Percentiles rank a stretch among this genome's conserved stretches.
Evolutionary conservation across 2,113 vertebrate genomes (phyloP).

Genomic region (Urocolius indicus): DNA sequence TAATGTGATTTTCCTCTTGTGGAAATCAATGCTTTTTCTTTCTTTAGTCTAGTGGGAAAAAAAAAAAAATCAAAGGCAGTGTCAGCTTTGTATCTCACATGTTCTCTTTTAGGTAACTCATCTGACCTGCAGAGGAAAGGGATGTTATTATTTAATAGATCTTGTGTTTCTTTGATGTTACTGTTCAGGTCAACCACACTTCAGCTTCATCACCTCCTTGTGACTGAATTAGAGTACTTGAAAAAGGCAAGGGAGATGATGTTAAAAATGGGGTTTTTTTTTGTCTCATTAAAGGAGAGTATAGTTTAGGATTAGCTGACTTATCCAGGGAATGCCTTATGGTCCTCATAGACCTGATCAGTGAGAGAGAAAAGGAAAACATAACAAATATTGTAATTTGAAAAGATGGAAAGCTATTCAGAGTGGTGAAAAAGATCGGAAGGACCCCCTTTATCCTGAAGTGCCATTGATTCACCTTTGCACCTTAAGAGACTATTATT

Average conservation of each 20-base stretch:
- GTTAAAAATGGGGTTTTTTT: background rate
- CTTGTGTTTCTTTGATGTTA: background rate
- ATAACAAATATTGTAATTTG: background rate
- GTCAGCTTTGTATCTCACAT: background rate
- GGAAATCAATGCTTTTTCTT: background rate
- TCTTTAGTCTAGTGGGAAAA: background rate
- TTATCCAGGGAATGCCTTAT: background rate
- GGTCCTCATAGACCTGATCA: background rate
- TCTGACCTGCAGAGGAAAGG: conserved; percentile 13
- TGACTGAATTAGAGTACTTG: background rate
- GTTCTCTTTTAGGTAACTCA: background rate
- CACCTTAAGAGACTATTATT: background rate
- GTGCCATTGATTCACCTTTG: background rate
- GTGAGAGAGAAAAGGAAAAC: background rate
- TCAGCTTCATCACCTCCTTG: background rate
- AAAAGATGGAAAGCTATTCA: background rate
- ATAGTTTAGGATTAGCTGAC: background rate
- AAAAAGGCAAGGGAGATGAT: background rate
- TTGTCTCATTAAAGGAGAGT: background rate
- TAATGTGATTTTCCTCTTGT: conserved; percentile 19
- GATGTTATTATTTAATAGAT: background rate
- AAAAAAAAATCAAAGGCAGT: conserved; percentile 23
- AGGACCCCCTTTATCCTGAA: background rate
- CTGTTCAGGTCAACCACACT: background rate
- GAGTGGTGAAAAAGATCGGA: background rate